Percentiles rank a stretch among this genome's conserved stretches.
phyloP scores from a whole-genome alignment of 2,113 vertebrate species.

The Oncorhynchus tshawytscha region DNA sequence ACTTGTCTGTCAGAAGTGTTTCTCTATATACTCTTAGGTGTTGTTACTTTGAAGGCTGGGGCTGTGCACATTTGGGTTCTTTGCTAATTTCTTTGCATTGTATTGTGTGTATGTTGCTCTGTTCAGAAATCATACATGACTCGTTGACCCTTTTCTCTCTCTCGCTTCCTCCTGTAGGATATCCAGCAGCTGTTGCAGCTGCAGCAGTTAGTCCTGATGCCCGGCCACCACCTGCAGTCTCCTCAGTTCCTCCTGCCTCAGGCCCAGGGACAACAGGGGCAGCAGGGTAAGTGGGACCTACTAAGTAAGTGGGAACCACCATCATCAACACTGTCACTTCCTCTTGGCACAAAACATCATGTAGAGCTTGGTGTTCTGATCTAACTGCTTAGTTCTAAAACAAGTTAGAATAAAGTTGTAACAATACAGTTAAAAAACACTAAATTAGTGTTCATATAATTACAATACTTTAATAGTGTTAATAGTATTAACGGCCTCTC shows the following conservation, averaged over 20 bases:
- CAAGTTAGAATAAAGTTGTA: too few relatives aligned
- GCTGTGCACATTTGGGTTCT: too few relatives aligned
- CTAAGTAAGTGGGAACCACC: background rate
- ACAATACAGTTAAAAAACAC: too few relatives aligned
- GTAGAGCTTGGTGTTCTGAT: too few relatives aligned
- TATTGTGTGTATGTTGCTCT: too few relatives aligned
- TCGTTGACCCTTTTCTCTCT: background rate
- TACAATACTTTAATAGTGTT: background rate
- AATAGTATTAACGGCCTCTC: background rate
- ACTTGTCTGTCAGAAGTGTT: background rate
- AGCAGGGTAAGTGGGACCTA: slow-evolving; percentile 72
- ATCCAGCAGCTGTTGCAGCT: slow-evolving; percentile 90
- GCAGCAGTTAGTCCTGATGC: slow-evolving; percentile 87
- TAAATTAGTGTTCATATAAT: background rate
- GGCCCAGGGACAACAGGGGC: slow-evolving; percentile 81
- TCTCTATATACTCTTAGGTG: too few relatives aligned
- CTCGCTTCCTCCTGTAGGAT: slow-evolving; percentile 65
- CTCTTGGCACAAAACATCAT: background rate
- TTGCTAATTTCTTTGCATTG: too few relatives aligned
- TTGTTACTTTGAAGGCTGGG: too few relatives aligned
- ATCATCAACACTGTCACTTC: background rate
- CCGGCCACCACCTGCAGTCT: slow-evolving; percentile 85
- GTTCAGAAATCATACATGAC: too few relatives aligned
- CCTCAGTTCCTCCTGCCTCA: slow-evolving; percentile 88
- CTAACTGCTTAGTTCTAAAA: too few relatives aligned